Percentiles rank a stretch among this genome's conserved stretches.
These are phyloP conservation scores for Catharus minimus DNA, from an alignment of 2,113 vertebrate genomes.

Conservation along the genomic window DNA sequence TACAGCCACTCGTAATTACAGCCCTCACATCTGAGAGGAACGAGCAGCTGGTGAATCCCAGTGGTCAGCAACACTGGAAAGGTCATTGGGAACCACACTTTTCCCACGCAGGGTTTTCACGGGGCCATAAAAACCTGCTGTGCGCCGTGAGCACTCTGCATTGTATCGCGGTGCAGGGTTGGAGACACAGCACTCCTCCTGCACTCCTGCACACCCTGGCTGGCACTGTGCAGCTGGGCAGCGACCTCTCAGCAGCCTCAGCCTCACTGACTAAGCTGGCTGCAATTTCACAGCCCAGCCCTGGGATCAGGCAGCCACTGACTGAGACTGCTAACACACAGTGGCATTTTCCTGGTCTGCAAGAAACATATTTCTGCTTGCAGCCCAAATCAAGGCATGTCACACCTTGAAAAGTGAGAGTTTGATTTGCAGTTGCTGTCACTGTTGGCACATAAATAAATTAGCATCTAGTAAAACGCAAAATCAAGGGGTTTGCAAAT, in stretches of 20 bases:
- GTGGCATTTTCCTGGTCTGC: neutral
- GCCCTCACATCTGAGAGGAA: neutral
- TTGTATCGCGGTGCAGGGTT: neutral
- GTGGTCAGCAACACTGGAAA: neutral
- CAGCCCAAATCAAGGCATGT: neutral
- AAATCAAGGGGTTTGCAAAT: neutral
- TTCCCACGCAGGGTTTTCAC: neutral
- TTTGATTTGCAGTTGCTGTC: neutral
- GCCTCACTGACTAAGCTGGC: neutral
- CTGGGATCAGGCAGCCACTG: neutral
- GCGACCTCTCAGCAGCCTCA: neutral
- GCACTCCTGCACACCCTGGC: neutral
- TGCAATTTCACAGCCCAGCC: neutral
- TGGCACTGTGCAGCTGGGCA: neutral
- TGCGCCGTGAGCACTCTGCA: neutral
- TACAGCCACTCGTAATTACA: neutral
- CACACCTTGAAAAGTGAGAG: neutral
- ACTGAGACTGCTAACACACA: neutral
- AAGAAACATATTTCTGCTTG: neutral
- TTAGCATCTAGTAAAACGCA: neutral
- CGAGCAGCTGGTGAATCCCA: slow-evolving; percentile 14
- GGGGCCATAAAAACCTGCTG: neutral
- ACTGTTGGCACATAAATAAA: neutral
- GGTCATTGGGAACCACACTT: neutral
- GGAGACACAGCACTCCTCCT: neutral